Evolutionary conservation across 2,888 invertebrate species (phyloP), one percentile per base, ranked within the genome.

Genomic region (Hydriomena furcata): DNA sequence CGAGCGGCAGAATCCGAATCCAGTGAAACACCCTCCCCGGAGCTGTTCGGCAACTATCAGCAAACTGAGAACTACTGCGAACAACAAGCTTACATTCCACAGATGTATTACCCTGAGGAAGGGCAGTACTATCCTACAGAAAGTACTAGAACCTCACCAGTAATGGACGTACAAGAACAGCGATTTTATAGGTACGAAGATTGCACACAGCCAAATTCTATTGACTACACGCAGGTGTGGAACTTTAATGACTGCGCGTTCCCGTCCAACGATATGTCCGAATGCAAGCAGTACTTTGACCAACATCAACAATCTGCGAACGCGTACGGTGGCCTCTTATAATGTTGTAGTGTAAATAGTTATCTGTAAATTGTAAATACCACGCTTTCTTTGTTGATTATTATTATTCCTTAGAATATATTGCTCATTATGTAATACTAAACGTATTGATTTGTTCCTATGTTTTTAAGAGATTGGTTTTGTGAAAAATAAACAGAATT

Each of bases 1-100:
- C 82, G 91, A 36, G 81, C 91, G 0, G 74, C 88, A 11, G 81
- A 84, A 5, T 86, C 87, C 0, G 89, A 91, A 35, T 86, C 88
- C 1, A 93, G 93, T 56, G 92, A 92, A 50, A 84, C 91, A 0
- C 87, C 92, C 2, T 92, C 92, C 0, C 93, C 92, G 0, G 93
- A 93, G 63, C 79, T 91, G 13, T 84, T 91, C 43, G 74, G 84
- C 52, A 68, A 79, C 5, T 88, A 87, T 61, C 88, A 84, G 43
- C 87, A 86, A 45, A 70, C 82, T 0, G 86, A 88, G 21, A 65
- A 76, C 0, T 89, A 84, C 54, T 85, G 86, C 57, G 88, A 89
- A 5, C 88, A 84, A 49, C 82, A 85, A 47, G 46, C 69, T 1
- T 88, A 85, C 55, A 64, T 76, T 1, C 75, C 79, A 0, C 86